phyloP scores from a whole-genome alignment of 2,797 vertebrate genomes.

The Fundulus diaphanus region DNA sequence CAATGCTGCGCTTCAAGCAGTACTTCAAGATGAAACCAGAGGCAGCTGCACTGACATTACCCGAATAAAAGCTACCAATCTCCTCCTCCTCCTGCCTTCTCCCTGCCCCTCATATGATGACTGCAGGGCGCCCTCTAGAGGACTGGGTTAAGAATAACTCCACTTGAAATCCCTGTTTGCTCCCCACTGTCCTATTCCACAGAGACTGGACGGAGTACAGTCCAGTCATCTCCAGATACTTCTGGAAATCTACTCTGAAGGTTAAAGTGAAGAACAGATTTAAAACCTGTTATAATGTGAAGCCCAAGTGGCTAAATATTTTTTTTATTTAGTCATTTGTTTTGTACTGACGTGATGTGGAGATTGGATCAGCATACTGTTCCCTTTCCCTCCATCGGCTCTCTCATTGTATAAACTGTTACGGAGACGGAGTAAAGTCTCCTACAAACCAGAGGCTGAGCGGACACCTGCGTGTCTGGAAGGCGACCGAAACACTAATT shows the following conservation, averaged over 20 bases:
- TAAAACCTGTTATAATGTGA: constrained; percentile 42
- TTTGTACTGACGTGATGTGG: constrained; percentile 14
- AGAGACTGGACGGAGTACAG: constrained; percentile 24
- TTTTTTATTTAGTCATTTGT: not conserved
- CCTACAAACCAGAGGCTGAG: not conserved
- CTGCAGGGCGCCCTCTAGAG: constrained; percentile 62
- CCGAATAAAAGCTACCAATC: constrained; percentile 80
- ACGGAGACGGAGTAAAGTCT: not conserved
- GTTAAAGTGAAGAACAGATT: constrained; percentile 21
- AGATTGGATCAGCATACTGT: constrained; percentile 8
- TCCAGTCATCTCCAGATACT: constrained; percentile 25
- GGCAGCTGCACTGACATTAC: constrained; percentile 84
- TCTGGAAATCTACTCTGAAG: constrained; percentile 5
- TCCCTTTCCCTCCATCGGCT: constrained; percentile 2
- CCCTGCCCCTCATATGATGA: constrained; percentile 34
- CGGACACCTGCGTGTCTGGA: not conserved
- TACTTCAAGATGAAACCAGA: constrained; percentile 98
- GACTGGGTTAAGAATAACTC: constrained; percentile 50
- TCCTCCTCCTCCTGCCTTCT: constrained; percentile 11
- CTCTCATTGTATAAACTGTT: not conserved
- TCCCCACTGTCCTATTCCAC: constrained; percentile 26
- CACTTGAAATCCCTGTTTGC: constrained; percentile 38
- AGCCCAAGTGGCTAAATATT: constrained; percentile 12
- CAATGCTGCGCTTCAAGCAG: constrained; percentile 94
- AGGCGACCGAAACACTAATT: constrained; percentile 25